Evolutionary conservation across 2,113 vertebrate genomes (phyloP).

Genomic region (Myiagra hebetior): DNA sequence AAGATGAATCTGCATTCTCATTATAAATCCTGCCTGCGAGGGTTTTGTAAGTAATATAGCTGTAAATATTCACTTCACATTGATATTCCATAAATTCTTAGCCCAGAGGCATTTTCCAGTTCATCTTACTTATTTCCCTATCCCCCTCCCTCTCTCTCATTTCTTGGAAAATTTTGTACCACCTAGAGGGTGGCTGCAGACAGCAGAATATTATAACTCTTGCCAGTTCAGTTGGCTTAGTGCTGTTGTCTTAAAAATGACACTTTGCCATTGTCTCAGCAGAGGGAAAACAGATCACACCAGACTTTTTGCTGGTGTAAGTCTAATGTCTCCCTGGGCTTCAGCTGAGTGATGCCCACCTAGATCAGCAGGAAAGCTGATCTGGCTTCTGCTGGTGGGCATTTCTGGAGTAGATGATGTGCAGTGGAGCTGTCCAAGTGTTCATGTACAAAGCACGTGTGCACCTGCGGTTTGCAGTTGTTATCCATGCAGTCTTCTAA

Average conservation of each 20-base stretch:
- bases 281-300: background rate
- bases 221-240: background rate
- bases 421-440: background rate
- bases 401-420: background rate
- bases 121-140: background rate
- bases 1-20: background rate
- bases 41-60: background rate
- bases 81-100: background rate
- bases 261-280: background rate
- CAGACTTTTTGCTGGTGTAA: background rate
- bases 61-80: background rate
- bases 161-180: background rate
- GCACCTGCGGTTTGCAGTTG: background rate
- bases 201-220: background rate
- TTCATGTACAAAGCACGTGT: background rate
- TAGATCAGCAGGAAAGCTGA: background rate
- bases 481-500: background rate
- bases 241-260: background rate
- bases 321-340: background rate
- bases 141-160: background rate
- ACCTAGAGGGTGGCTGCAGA: background rate
- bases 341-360: background rate
- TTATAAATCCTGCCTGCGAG: background rate
- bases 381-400: background rate
- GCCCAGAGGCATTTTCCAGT: background rate